These are phyloP conservation scores for Brachionus plicatilis DNA, from an alignment of 1,140 invertebrate genomes.

Conservation along the genomic window DNA sequence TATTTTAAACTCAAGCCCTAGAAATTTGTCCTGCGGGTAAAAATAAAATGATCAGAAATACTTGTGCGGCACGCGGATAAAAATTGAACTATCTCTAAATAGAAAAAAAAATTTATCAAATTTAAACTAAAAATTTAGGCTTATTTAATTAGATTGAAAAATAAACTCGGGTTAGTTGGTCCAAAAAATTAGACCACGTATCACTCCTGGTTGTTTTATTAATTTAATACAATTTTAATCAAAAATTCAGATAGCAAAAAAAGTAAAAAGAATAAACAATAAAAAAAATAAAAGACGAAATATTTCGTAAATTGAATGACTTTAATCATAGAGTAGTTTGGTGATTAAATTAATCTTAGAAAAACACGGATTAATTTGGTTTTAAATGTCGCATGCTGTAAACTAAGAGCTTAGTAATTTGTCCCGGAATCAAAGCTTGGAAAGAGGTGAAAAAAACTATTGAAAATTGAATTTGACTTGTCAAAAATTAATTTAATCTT, in stretches of 20 bases:
- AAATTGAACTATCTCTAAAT: neutral
- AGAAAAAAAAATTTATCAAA: neutral
- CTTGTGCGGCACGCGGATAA: neutral
- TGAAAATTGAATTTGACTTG: neutral
- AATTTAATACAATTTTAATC: neutral
- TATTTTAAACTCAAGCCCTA: neutral
- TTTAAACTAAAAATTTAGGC: neutral
- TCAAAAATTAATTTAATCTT: neutral
- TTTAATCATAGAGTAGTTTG: neutral
- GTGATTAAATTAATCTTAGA: neutral
- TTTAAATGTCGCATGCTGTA: neutral
- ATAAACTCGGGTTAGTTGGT: neutral
- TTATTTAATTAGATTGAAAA: neutral
- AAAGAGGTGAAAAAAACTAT: neutral
- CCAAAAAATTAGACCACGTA: neutral
- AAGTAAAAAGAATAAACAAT: neutral
- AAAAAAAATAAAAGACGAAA: neutral
- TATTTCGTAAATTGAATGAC: neutral
- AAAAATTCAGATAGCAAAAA: neutral
- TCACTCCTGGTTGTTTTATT: neutral
- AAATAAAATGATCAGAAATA: neutral
- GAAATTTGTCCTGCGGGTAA: neutral
- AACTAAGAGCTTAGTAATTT: neutral
- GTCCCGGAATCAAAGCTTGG: neutral
- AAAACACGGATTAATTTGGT: neutral